Base-by-base conservation (phyloP, 2,888 invertebrate species). In the Parnassius smintheus region DNA sequence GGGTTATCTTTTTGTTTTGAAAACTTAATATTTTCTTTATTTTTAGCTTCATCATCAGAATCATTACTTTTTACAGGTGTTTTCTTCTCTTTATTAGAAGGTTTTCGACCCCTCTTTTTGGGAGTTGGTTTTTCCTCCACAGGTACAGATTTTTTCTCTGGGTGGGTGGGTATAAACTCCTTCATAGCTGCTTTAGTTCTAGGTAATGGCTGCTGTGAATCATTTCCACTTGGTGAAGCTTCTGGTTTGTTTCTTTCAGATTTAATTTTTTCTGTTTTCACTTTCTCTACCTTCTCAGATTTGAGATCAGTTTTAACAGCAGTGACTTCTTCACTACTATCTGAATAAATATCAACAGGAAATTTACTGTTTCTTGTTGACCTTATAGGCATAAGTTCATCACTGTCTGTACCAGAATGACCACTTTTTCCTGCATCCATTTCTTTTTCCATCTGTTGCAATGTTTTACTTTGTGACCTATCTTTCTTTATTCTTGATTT, bases 131-230 rank as follows among this genome's bases (percentile, higher is more conserved):
- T 90, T 2, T 82, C 81, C 66, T 81, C 83, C 59, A 73, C 62
- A 7, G 69, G 48, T 9, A 71, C 65, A 46, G 70, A 75, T 78
- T 85, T 86, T 80, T 82, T 82, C 69, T 82, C 88, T 67, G 83
- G 77, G 72, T 86, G 91, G 48, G 84, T 80, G 12, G 93, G 92
- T 52, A 95, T 93, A 77, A 97, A 97, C 78, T 96, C 96, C 83
- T 97, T 97, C 83, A 96, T 95, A 10, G 96, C 96, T 13, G 95
- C 96, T 88, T 97, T 97, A 12, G 96, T 97, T 72, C 96, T 93
- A 68, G 96, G 93, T 71, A 93, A 90, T 67, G 93, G 92, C 77
- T 94, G 94, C 73, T 94, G 94, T 8, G 94, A 94, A 83, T 95
- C 95, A 75, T 94, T 95, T 46, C 93, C 93, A 73, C 93, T 94